phyloP scores from a whole-genome alignment of 2,888 invertebrate genomes.

The Temnothorax unifasciatus region DNA sequence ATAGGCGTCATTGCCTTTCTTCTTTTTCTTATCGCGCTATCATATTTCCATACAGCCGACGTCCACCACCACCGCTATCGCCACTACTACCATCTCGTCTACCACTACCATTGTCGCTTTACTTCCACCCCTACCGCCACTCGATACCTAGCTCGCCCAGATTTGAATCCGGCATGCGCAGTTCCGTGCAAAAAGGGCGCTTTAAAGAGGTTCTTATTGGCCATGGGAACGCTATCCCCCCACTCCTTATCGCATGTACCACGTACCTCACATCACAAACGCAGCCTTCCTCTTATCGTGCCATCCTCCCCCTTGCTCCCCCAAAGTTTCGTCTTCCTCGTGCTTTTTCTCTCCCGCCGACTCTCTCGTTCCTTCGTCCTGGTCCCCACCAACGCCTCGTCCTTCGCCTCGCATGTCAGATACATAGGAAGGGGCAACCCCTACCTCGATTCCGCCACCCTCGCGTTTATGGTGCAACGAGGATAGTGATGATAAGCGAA shows the following conservation, averaged over 20 bases:
- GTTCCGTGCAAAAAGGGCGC: constrained; percentile 80
- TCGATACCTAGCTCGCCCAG: constrained; percentile 73
- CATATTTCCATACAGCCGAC: constrained; percentile 83
- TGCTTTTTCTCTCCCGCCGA: constrained; percentile 53
- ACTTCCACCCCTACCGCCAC: constrained; percentile 65
- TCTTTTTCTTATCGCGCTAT: constrained; percentile 82
- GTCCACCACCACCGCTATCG: constrained; percentile 67
- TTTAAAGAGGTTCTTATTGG: constrained; percentile 86
- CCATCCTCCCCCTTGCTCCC: constrained; percentile 75
- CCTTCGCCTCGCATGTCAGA: constrained; percentile 79
- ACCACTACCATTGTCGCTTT: constrained; percentile 55
- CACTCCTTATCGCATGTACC: constrained; percentile 79
- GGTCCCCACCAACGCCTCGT: constrained; percentile 79
- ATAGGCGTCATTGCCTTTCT: constrained; percentile 73
- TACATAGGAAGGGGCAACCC: constrained; percentile 74
- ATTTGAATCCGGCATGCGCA: constrained; percentile 85
- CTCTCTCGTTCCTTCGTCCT: constrained; percentile 52
- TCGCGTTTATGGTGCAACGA: constrained; percentile 58
- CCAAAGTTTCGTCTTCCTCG: constrained; percentile 66
- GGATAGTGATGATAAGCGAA: constrained; percentile 63
- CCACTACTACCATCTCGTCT: constrained; percentile 67
- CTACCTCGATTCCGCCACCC: constrained; percentile 75
- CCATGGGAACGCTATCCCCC: constrained; percentile 81
- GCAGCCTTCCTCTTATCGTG: constrained; percentile 76
- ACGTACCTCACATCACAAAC: constrained; percentile 79